Percentiles rank a stretch among this genome's conserved stretches.
Conservation (phyloP, 1,140 invertebrate species). For the Zaprionus ornatus region DNA sequence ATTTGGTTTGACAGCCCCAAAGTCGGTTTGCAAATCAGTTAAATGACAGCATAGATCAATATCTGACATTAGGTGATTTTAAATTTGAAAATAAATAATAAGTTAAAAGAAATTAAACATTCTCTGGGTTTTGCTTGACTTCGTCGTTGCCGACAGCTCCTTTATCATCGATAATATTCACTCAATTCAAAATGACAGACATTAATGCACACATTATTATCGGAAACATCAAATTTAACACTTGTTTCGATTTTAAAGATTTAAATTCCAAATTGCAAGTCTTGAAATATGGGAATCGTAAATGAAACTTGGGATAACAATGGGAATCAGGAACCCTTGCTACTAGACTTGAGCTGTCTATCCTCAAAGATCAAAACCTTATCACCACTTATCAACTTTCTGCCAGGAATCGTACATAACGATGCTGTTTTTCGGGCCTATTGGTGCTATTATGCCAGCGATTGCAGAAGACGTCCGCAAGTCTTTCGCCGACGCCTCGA, state of each 20-base stretch:
- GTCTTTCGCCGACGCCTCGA: conserved; percentile 36
- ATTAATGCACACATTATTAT: not conserved
- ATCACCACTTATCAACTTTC: conserved; percentile 16
- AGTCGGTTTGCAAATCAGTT: conserved; percentile 9
- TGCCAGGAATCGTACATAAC: conserved; percentile 15
- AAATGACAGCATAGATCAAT: conserved; percentile 12
- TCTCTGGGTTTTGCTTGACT: not conserved
- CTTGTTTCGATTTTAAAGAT: conserved; percentile 3
- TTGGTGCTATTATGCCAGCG: conserved; percentile 59
- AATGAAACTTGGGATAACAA: not conserved
- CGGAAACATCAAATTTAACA: not conserved
- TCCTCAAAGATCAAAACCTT: conserved; percentile 31
- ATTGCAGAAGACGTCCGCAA: conserved; percentile 31
- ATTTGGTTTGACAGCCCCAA: not conserved
- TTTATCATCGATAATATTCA: not conserved
- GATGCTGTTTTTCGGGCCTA: conserved; percentile 36
- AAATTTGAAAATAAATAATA: conserved; percentile 7
- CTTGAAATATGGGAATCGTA: conserved; percentile 18
- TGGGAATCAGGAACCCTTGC: not conserved
- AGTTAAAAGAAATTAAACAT: not conserved
- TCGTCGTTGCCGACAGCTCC: not conserved
- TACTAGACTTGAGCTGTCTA: conserved; percentile 46
- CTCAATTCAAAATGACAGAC: conserved; percentile 5
- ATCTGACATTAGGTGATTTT: not conserved
- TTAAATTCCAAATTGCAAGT: conserved; percentile 42